Conservation (phyloP, 2,888 invertebrate species). For the Morpho achilles region DNA sequence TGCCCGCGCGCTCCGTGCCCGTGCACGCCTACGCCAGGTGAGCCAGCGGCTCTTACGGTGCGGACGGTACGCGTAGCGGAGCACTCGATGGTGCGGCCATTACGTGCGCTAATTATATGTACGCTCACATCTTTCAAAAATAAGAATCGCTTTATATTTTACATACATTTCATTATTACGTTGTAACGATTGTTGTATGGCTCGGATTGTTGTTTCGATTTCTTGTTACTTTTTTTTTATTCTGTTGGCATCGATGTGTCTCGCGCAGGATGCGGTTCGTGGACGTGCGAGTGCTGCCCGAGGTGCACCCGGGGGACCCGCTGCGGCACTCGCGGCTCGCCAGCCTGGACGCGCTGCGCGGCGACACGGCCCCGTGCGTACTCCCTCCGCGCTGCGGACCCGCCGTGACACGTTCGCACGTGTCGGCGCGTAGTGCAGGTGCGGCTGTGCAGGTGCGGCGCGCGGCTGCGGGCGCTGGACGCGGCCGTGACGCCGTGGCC, state of each 20-base stretch:
- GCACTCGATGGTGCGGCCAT: no score
- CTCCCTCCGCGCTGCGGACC: slow-evolving; percentile 3
- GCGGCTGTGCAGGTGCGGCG: no score
- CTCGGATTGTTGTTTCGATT: no score
- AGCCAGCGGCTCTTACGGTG: no score
- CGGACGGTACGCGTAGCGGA: no score
- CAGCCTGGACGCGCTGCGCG: slow-evolving; percentile 44
- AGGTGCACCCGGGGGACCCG: slow-evolving; percentile 39
- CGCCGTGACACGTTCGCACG: slow-evolving; percentile 27
- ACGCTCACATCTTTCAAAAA: no score
- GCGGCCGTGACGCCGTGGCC: slow-evolving; percentile 67
- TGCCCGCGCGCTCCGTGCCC: slow-evolving; percentile 35
- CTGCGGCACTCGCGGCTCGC: slow-evolving; percentile 46
- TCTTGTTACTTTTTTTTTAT: no score
- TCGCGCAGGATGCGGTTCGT: background rate
- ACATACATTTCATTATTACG: no score
- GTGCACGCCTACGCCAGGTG: slow-evolving; percentile 39
- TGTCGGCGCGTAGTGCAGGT: slow-evolving; percentile 25
- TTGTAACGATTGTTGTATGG: no score
- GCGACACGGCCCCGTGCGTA: slow-evolving; percentile 10
- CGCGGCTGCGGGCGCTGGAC: slow-evolving; percentile 46
- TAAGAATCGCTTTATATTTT: no score
- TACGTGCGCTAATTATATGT: no score
- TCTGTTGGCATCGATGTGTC: no score
- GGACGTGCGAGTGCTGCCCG: slow-evolving; percentile 29